Percentiles rank a stretch among this genome's conserved stretches.
phyloP scores from a whole-genome alignment of 2,113 vertebrate species.

The Bucco capensis region DNA sequence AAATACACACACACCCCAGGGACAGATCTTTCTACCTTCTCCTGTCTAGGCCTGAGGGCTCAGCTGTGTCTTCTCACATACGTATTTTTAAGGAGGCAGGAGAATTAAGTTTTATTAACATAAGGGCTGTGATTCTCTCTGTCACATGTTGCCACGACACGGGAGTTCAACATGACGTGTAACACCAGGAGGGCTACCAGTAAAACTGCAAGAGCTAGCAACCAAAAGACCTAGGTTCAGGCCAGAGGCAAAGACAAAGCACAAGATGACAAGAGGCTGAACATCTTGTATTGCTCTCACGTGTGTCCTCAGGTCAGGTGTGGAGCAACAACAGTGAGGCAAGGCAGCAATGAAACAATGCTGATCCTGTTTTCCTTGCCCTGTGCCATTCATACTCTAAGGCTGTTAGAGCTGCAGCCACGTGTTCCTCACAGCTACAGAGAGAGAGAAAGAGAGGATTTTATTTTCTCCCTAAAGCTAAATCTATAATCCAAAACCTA shows the following conservation, averaged over 20 bases:
- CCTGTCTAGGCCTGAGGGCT: not conserved
- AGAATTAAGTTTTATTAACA: conserved; percentile 38
- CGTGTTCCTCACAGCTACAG: not conserved
- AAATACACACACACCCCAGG: not conserved
- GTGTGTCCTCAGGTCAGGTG: conserved; percentile 22
- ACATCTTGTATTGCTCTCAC: conserved; percentile 33
- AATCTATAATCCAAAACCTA: not conserved
- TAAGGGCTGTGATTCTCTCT: not conserved
- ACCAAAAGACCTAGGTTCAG: not conserved
- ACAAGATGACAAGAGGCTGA: not conserved
- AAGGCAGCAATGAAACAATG: not conserved
- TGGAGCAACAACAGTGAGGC: not conserved
- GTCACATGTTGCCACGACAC: not conserved
- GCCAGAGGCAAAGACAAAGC: not conserved
- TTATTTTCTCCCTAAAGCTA: not conserved
- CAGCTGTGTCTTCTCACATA: not conserved
- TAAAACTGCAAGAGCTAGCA: not conserved
- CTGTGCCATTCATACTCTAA: not conserved
- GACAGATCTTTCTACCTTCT: not conserved
- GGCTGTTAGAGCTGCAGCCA: conserved; percentile 30
- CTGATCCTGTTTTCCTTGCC: not conserved
- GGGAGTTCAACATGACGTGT: not conserved
- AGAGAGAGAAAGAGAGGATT: not conserved
- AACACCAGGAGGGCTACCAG: conserved; percentile 25
- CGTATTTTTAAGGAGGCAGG: not conserved